Evolutionary conservation across 2,888 invertebrate species (phyloP).

Genomic region (Thumatha senex): DNA sequence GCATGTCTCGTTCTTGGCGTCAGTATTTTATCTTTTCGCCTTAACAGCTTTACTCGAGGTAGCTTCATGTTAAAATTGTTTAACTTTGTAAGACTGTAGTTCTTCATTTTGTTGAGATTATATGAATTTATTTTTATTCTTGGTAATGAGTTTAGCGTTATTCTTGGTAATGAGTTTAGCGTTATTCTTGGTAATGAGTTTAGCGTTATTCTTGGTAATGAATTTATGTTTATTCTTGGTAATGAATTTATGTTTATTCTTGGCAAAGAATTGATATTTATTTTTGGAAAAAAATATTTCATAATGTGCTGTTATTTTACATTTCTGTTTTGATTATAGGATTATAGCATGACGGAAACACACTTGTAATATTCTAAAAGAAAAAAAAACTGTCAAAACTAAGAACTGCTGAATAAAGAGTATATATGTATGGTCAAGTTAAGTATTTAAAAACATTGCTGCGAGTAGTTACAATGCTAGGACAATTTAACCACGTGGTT

Average conservation of each 20-base stretch:
- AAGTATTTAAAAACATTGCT: too few species aligned
- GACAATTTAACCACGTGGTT: too few species aligned
- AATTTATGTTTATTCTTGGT: too few species aligned
- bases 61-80: background rate
- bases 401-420: background rate
- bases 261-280: too few species aligned
- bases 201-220: too few species aligned
- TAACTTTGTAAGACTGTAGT: background rate
- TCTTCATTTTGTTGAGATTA: slow-evolving; percentile 8
- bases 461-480: too few species aligned
- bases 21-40: slow-evolving; percentile 4
- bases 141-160: too few species aligned
- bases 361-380: background rate
- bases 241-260: too few species aligned
- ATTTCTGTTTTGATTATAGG: too few species aligned
- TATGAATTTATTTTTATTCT: too few species aligned
- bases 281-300: background rate
- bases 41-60: background rate
- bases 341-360: background rate
- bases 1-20: background rate
- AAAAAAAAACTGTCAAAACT: background rate
- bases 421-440: background rate
- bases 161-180: too few species aligned
- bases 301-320: background rate
- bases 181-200: too few species aligned